A percentile compares a stretch with the other conserved stretches of the same genome.
These are phyloP conservation scores for Heliconius aoede DNA, from an alignment of 2,888 invertebrate genomes.

Conservation along the genomic window DNA sequence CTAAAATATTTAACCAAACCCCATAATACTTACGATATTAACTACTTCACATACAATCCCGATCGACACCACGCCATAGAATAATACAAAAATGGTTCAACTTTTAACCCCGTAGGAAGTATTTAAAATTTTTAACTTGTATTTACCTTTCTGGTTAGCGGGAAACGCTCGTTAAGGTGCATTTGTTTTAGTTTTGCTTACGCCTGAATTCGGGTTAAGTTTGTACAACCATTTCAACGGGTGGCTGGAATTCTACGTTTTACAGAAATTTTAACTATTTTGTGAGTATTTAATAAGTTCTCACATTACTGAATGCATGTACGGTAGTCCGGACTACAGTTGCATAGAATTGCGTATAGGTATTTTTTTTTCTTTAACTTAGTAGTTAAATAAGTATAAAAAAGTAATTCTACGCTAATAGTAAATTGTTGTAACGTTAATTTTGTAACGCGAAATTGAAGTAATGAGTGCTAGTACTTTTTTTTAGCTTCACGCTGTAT, in stretches of 20 bases:
- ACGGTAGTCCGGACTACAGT: not conserved
- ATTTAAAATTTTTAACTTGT: slow-evolving; percentile 16
- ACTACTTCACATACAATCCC: not conserved
- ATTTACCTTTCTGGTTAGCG: slow-evolving; percentile 31
- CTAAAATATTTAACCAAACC: not conserved
- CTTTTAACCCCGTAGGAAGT: slow-evolving; percentile 5
- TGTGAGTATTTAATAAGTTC: slow-evolving; percentile 20
- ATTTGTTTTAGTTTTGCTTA: slow-evolving; percentile 43
- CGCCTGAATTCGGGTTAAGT: slow-evolving; percentile 46
- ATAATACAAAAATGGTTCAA: slow-evolving; percentile 5
- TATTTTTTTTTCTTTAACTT: not conserved
- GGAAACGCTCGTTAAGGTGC: slow-evolving; percentile 42
- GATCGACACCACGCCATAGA: not conserved
- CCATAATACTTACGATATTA: not conserved
- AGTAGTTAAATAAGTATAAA: not conserved
- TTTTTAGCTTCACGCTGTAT: too few relatives aligned
- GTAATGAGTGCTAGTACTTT: too few relatives aligned
- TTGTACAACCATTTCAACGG: slow-evolving; percentile 38
- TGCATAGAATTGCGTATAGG: not conserved
- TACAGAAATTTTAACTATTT: not conserved
- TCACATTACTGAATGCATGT: slow-evolving; percentile 1
- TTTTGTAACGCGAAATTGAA: too few relatives aligned
- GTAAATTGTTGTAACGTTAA: too few relatives aligned
- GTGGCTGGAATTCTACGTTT: slow-evolving; percentile 2
- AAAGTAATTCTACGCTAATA: not conserved